Base-by-base conservation (phyloP, 2,888 invertebrate species). In the Lithophane socia region DNA sequence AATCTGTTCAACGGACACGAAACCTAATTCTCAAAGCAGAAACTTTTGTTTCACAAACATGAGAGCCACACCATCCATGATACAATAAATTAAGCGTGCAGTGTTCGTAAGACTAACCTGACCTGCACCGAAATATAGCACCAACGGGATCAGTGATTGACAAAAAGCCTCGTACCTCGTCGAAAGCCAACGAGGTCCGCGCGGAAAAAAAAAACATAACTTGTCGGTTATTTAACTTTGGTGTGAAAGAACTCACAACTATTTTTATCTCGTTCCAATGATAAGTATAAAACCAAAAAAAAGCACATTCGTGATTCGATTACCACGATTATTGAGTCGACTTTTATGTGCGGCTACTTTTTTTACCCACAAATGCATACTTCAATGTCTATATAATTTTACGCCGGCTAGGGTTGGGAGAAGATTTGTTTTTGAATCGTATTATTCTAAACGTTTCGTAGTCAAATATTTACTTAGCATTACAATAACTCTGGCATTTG, bases 201-300 rank as follows among this genome's bases (percentile, higher is more conserved):
- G 75, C 76, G 47, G 83, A 84, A 90, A 89, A 90, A 91, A 87
- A 65, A 88, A 89, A 87, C 80, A 84, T 74, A 83, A 81, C 86
- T 87, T 74, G 77, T 80, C 87, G 87, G 88, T 89, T 89, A 86
- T 91, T 91, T 91, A 90, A 91, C 91, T 86, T 86, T 78, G 87
- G 87, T 90, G 92, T 92, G 90, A 93, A 93, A 92, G 92, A 94
- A 92, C 91, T 90, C 90, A 86, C 75, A 86, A 89, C 91, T 92
- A 91, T 92, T 91, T 93, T 90, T 90, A 92, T 90, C 89, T 90
- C 91, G 67, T 64, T 83, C 83, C 86, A 86, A 85, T 85, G 82
- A 85, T 84, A 84, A 86, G 66, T 81, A 83, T 49, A 83, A 81
- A 83, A 80, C 73, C 67, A 78, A 84, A 91, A 76, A 92, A 92